phyloP scores from a whole-genome alignment of 2,797 vertebrate species.

The Rhinichthys osculus region DNA sequence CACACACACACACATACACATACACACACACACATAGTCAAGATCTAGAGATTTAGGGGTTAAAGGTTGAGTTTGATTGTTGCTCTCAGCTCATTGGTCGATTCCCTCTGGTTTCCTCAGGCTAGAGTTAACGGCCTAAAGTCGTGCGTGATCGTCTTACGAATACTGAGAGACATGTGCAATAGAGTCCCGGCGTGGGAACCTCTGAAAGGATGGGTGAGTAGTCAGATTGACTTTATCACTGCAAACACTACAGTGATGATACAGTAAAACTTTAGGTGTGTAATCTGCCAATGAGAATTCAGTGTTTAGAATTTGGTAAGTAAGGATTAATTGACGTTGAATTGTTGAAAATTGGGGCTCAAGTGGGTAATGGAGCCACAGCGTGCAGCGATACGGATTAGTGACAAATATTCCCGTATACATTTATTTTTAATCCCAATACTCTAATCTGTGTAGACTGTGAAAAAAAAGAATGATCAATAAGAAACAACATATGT shows the following conservation, averaged over 20 bases:
- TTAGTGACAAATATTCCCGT: neutral
- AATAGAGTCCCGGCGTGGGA: slow-evolving; percentile 94
- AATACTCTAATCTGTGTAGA: neutral
- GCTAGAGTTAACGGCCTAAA: slow-evolving; percentile 98
- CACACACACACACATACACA: slow-evolving; percentile 33
- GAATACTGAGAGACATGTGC: slow-evolving; percentile 98
- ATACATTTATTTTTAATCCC: no score
- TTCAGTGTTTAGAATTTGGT: neutral
- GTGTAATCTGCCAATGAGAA: neutral
- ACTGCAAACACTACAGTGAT: neutral
- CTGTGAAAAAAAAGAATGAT: neutral
- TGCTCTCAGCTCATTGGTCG: slow-evolving; percentile 50
- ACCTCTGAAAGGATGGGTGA: slow-evolving; percentile 98
- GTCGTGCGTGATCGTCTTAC: slow-evolving; percentile 97
- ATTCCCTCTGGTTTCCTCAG: slow-evolving; percentile 85
- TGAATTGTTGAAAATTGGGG: neutral
- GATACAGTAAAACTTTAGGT: neutral
- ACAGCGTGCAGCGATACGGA: neutral
- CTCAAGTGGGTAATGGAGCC: neutral
- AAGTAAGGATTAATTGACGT: neutral
- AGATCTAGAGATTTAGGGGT: slow-evolving; percentile 19
- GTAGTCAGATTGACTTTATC: slow-evolving; percentile 63
- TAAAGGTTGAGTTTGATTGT: slow-evolving; percentile 13
- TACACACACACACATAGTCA: slow-evolving; percentile 18
- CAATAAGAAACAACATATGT: no score